A percentile compares a stretch with the other conserved stretches of the same genome.
Conservation (phyloP, 2,113 vertebrate species). For the Calonectris borealis region DNA sequence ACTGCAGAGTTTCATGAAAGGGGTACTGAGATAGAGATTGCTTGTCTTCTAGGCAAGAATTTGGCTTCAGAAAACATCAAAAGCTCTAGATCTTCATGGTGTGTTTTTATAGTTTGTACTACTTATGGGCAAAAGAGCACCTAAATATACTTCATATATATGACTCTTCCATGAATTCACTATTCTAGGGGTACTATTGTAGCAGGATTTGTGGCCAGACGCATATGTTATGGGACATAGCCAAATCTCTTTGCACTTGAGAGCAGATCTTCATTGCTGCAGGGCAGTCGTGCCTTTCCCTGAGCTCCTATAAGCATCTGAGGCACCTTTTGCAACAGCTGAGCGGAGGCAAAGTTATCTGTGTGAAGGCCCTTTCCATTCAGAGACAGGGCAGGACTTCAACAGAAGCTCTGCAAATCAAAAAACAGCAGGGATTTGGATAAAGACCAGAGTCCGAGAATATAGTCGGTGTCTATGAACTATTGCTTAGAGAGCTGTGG, state of each 20-base stretch:
- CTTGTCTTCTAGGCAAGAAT: not conserved
- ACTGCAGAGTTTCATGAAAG: not conserved
- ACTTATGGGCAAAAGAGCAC: not conserved
- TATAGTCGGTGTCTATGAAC: not conserved
- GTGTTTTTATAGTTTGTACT: not conserved
- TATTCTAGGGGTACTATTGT: not conserved
- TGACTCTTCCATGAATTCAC: not conserved
- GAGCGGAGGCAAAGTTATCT: not conserved
- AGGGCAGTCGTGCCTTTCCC: not conserved
- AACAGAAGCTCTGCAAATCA: not conserved
- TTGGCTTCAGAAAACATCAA: not conserved
- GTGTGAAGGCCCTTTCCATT: not conserved
- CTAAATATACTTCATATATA: not conserved
- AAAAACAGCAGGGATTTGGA: not conserved
- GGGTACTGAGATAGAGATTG: not conserved
- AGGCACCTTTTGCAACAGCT: not conserved
- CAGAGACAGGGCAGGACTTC: not conserved
- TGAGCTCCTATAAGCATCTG: not conserved
- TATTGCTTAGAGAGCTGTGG: not conserved
- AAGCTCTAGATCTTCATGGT: not conserved
- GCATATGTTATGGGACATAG: not conserved
- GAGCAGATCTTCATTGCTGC: not conserved
- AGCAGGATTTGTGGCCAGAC: not conserved
- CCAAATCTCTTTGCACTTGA: not conserved
- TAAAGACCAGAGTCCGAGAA: not conserved